A percentile compares a stretch with the other conserved stretches of the same genome.
phyloP scores from a whole-genome alignment of 1,140 invertebrate species.

The Antheraea mylitta region DNA sequence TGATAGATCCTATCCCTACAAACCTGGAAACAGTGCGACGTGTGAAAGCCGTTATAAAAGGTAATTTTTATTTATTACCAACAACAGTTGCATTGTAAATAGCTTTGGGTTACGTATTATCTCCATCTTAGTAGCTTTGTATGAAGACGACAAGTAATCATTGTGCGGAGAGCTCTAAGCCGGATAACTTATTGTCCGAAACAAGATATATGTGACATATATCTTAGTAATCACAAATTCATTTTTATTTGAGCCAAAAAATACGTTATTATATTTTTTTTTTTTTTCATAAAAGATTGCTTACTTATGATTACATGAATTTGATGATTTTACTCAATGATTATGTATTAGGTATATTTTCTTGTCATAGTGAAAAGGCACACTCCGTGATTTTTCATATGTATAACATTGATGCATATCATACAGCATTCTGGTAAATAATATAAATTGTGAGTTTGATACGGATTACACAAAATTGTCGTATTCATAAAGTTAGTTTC shows the following conservation, averaged over 20 bases:
- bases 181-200: not conserved
- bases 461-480: too few species aligned
- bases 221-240: not conserved
- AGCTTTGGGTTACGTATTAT: not conserved
- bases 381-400: too few species aligned
- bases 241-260: not conserved
- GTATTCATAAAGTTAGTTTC: too few species aligned
- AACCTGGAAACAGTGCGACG: constrained; percentile 52
- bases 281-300: too few species aligned
- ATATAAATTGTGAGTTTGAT: too few species aligned
- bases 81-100: not conserved
- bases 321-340: too few species aligned
- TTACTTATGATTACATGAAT: too few species aligned
- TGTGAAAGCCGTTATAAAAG: constrained; percentile 60
- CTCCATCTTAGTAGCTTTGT: not conserved
- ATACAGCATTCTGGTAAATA: too few species aligned
- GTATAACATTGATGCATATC: too few species aligned
- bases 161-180: not conserved
- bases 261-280: not conserved
- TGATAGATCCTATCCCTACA: constrained; percentile 58
- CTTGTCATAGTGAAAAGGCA: too few species aligned
- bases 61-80: constrained; percentile 30
- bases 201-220: not conserved
- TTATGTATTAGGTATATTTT: too few species aligned
- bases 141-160: too few species aligned